A percentile compares a stretch with the other conserved stretches of the same genome.
Evolutionary conservation across 2,797 vertebrate species (phyloP).

Genomic region (Acanthornis magna): DNA sequence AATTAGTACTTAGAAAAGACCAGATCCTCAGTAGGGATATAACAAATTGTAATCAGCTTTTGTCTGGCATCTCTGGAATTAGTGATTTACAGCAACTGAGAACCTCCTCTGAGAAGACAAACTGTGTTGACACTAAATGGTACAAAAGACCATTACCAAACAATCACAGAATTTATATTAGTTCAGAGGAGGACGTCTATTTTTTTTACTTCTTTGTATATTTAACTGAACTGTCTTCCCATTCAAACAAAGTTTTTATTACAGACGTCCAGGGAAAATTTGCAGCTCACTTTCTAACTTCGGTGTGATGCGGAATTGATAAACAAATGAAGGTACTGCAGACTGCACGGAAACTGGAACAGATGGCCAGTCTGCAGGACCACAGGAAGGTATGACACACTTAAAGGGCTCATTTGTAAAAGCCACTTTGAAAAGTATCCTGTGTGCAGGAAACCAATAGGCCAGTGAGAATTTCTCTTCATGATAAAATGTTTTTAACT

Average conservation of each 20-base stretch:
- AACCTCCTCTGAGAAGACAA: neutral
- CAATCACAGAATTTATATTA: neutral
- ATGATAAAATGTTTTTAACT: neutral
- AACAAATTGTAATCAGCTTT: slow-evolving; percentile 3
- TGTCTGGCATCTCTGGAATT: neutral
- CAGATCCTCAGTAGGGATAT: neutral
- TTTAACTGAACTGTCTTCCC: neutral
- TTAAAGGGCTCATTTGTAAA: slow-evolving; percentile 25
- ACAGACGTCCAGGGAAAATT: neutral
- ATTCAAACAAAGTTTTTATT: neutral
- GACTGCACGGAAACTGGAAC: neutral
- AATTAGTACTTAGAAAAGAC: neutral
- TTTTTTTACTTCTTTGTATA: neutral
- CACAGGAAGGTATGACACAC: neutral
- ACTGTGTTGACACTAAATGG: neutral
- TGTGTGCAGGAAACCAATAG: neutral
- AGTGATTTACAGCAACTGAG: neutral
- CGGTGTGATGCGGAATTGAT: neutral
- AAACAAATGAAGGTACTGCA: neutral
- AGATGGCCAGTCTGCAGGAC: slow-evolving; percentile 22
- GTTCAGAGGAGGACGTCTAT: neutral
- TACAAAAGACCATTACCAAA: neutral
- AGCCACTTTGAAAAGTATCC: slow-evolving; percentile 1
- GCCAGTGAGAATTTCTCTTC: neutral
- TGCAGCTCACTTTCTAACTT: neutral